A percentile compares a stretch with the other conserved stretches of the same genome.
Conservation (phyloP, 2,888 invertebrate species). For the Epinotia demarniana region DNA sequence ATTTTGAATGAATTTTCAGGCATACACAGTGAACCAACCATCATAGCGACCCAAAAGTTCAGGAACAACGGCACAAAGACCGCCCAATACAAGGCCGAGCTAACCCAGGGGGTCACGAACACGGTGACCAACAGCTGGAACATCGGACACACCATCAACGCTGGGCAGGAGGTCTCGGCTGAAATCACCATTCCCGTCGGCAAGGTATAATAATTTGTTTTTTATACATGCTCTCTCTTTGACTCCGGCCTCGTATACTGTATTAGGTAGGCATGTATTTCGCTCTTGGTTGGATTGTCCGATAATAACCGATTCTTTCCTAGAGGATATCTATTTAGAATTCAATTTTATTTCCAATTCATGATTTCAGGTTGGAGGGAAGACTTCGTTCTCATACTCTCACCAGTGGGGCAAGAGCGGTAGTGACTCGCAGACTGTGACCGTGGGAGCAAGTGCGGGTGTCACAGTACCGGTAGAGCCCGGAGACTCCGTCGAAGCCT, state of each 20-base stretch:
- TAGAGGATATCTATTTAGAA: too few species aligned
- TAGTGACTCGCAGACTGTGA: neutral
- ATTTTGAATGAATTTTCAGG: neutral
- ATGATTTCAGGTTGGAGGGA: neutral
- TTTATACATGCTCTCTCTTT: too few species aligned
- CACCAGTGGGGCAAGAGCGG: constrained; percentile 15
- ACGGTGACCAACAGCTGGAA: constrained; percentile 11
- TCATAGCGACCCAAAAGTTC: constrained; percentile 13
- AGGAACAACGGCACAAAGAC: constrained; percentile 10
- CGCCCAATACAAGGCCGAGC: constrained; percentile 10
- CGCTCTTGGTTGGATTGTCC: too few species aligned
- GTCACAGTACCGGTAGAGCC: constrained; percentile 3
- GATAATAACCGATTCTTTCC: neutral
- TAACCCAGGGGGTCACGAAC: constrained; percentile 3
- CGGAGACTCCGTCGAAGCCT: constrained; percentile 5
- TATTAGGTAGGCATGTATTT: too few species aligned
- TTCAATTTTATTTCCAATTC: neutral
- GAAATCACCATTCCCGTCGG: constrained; percentile 12
- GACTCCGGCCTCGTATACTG: too few species aligned
- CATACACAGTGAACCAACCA: constrained; percentile 12
- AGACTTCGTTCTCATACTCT: constrained; percentile 1
- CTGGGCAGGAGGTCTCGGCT: neutral
- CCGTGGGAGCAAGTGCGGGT: neutral
- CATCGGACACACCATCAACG: neutral
- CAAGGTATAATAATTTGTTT: neutral